These are phyloP conservation scores for Mylabris sibirica DNA, from an alignment of 2,888 invertebrate genomes.

Conservation along the genomic window DNA sequence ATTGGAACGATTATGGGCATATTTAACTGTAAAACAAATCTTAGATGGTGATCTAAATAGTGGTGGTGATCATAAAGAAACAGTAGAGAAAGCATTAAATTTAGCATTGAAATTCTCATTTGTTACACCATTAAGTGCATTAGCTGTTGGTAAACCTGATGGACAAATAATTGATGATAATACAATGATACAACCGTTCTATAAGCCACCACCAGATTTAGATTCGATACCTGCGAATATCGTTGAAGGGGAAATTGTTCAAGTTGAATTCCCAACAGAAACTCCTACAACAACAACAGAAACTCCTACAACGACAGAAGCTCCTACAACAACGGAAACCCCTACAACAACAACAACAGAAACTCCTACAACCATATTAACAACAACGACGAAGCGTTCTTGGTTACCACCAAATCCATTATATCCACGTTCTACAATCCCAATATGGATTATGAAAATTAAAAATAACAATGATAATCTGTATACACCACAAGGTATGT, in stretches of 20 bases:
- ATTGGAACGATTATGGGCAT: conserved; percentile 66
- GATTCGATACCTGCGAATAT: not conserved
- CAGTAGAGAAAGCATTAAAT: conserved; percentile 65
- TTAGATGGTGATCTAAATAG: conserved; percentile 57
- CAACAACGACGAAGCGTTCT: not conserved
- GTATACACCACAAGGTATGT: conserved; percentile 23
- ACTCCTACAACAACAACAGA: not conserved
- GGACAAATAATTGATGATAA: conserved; percentile 30
- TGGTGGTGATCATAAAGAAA: conserved; percentile 43
- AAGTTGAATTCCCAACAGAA: not conserved
- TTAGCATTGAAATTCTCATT: conserved; percentile 67
- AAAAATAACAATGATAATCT: conserved; percentile 21
- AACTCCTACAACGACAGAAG: not conserved
- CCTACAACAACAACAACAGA: not conserved
- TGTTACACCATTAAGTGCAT: conserved; percentile 74
- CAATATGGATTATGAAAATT: conserved; percentile 19
- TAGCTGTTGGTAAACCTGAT: conserved; percentile 73
- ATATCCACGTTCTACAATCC: conserved; percentile 6
- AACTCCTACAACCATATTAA: not conserved
- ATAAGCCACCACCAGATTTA: not conserved
- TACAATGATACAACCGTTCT: not conserved
- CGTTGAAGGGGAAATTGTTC: not conserved
- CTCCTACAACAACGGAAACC: not conserved
- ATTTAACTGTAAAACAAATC: conserved; percentile 69
- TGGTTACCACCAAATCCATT: not conserved